Percentiles rank a stretch among this genome's conserved stretches.
Conservation (phyloP, 2,797 vertebrate species). For the Chelon auratus region DNA sequence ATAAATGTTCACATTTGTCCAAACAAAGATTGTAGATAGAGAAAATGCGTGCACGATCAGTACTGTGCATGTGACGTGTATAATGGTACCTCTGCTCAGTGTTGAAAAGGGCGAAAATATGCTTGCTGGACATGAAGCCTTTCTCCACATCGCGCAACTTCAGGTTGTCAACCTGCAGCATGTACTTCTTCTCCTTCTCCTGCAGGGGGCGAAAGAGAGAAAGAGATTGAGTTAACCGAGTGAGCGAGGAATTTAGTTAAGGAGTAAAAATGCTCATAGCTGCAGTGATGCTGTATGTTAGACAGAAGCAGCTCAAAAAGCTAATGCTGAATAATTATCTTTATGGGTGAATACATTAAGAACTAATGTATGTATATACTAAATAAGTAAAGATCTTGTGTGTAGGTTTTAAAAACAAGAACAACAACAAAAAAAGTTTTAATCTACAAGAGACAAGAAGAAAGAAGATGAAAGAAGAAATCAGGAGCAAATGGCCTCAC, state of each 20-base stretch:
- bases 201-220: conserved; percentile 81
- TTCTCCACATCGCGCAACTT: conserved; percentile 97
- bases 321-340: not conserved
- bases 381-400: not conserved
- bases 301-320: not conserved
- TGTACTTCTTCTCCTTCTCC: conserved; percentile 99
- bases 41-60: no score
- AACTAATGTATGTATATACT: not conserved
- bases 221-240: not conserved
- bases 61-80: not conserved
- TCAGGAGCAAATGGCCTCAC: conserved; percentile 18
- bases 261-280: conserved; percentile 16
- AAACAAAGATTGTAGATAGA: no score
- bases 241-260: not conserved
- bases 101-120: conserved; percentile 98
- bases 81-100: conserved; percentile 93
- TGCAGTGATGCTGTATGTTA: not conserved
- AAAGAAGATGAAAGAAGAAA: conserved; percentile 31
- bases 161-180: conserved; percentile 97
- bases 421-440: not conserved
- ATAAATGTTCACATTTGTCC: no score
- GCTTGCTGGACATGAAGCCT: conserved; percentile 99
- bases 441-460: conserved; percentile 6
- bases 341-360: not conserved
- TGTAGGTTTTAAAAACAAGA: conserved; percentile 1